Evolutionary conservation across 1,140 invertebrate species (phyloP).

Genomic region (Megalonaias nervosa): DNA sequence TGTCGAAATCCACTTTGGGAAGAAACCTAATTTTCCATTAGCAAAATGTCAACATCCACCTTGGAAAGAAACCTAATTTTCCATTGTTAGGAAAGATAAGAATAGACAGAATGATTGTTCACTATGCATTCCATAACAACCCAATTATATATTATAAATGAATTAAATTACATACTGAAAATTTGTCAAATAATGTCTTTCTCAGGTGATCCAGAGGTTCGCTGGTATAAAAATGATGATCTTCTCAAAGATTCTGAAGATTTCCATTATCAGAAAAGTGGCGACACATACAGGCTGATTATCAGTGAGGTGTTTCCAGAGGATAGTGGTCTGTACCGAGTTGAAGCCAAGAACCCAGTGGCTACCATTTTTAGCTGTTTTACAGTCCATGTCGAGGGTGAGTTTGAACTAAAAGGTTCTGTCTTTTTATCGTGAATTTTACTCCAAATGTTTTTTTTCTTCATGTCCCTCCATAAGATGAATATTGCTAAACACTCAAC

Average conservation of each 20-base stretch:
- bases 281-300: slow-evolving; percentile 90
- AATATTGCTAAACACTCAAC: background rate
- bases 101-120: background rate
- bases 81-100: background rate
- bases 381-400: slow-evolving; percentile 64
- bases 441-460: background rate
- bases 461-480: background rate
- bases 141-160: background rate
- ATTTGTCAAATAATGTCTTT: background rate
- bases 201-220: slow-evolving; percentile 82
- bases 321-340: slow-evolving; percentile 95
- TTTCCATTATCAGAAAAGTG: slow-evolving; percentile 92
- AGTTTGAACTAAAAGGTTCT: background rate
- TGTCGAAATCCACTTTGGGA: too few relatives aligned
- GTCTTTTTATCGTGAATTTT: background rate
- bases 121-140: background rate
- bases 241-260: slow-evolving; percentile 97
- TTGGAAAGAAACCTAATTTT: too few relatives aligned
- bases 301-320: slow-evolving; percentile 96
- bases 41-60: background rate
- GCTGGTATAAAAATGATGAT: slow-evolving; percentile 97
- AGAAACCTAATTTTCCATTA: too few relatives aligned
- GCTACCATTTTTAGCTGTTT: slow-evolving; percentile 78
- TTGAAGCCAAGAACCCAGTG: slow-evolving; percentile 88
- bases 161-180: too few relatives aligned